phyloP scores from a whole-genome alignment of 2,113 vertebrate species.

The Cyanistes caeruleus region DNA sequence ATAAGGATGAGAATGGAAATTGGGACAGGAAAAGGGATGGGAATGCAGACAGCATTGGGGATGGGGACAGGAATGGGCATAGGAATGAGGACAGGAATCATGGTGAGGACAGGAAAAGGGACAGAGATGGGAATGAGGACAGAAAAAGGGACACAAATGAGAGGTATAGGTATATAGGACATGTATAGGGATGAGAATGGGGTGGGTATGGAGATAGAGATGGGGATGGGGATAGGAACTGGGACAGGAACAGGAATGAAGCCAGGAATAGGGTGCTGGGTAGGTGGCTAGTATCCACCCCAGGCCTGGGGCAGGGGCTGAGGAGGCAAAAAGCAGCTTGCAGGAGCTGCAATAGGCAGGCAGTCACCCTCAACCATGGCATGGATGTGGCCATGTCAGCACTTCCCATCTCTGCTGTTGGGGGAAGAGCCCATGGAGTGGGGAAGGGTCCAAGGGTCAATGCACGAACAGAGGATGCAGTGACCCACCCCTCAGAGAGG shows the following conservation, averaged over 20 bases:
- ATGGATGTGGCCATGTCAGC: rapidly evolving
- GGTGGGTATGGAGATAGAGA: background rate
- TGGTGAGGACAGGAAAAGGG: background rate
- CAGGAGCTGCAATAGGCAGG: background rate
- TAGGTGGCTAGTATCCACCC: rapidly evolving
- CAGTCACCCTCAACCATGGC: background rate
- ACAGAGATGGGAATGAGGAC: background rate
- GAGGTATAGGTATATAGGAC: too few species aligned
- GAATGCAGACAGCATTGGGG: background rate
- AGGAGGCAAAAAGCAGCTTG: background rate
- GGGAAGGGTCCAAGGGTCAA: background rate
- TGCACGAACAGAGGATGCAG: background rate
- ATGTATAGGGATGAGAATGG: background rate
- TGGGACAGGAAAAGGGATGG: background rate
- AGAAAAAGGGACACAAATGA: background rate
- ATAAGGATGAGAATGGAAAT: background rate
- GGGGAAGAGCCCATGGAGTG: background rate
- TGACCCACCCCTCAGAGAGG: background rate
- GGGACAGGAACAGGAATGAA: background rate
- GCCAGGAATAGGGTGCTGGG: background rate
- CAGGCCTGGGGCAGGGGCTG: background rate
- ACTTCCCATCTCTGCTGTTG: background rate
- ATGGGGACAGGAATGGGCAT: background rate
- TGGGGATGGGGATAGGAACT: background rate
- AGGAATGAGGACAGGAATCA: background rate